Percentiles rank a stretch among this genome's conserved stretches.
Conservation (phyloP, 1,140 invertebrate genomes). For the Ceratina australensis region DNA sequence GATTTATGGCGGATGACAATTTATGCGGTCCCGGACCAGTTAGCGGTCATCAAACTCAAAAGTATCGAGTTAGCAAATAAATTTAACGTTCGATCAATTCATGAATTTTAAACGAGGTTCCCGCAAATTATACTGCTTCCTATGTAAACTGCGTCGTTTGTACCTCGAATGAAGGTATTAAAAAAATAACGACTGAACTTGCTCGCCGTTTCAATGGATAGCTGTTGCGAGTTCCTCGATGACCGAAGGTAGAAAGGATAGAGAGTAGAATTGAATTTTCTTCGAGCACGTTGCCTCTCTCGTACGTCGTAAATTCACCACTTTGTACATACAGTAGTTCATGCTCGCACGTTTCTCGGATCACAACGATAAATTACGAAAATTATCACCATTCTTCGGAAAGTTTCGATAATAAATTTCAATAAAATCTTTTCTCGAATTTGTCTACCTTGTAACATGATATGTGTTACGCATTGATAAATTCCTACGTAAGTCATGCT, state of each 20-base stretch:
- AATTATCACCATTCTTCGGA: not conserved
- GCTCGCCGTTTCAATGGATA: not conserved
- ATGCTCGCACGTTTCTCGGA: not conserved
- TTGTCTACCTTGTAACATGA: too few species aligned
- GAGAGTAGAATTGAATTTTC: slow-evolving; percentile 9
- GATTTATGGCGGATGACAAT: slow-evolving; percentile 19
- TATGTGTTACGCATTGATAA: too few species aligned
- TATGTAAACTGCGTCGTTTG: not conserved
- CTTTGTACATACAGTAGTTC: not conserved
- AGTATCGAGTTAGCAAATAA: slow-evolving; percentile 29
- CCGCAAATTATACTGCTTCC: not conserved
- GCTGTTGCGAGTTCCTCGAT: not conserved
- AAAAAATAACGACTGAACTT: not conserved
- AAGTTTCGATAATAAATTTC: not conserved
- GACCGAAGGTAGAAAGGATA: not conserved
- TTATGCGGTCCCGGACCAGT: slow-evolving; percentile 26
- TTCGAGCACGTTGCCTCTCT: not conserved
- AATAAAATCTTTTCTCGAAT: not conserved
- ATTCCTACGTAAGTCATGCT: too few species aligned
- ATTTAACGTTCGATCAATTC: slow-evolving; percentile 23
- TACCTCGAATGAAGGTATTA: not conserved
- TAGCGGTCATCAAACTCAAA: not conserved
- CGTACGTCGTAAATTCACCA: not conserved
- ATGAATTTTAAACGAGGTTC: not conserved
- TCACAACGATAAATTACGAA: not conserved